phyloP scores from a whole-genome alignment of 64 coral and sea anemone genomes.

The Actinia equina region DNA sequence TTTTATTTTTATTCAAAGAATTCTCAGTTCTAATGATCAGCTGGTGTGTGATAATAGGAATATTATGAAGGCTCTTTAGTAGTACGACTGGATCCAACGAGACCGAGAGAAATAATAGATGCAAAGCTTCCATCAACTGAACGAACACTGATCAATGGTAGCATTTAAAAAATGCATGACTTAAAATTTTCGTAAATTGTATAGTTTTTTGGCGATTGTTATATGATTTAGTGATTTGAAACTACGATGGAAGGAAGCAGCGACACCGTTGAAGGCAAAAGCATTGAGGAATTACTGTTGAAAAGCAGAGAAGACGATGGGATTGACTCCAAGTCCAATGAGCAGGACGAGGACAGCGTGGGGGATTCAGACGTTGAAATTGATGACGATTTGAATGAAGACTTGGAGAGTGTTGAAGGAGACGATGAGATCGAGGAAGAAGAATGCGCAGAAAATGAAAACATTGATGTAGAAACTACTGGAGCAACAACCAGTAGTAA shows the following conservation, averaged over 20 bases:
- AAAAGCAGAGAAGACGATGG: neutral
- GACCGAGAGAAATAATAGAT: neutral
- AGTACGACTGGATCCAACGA: neutral
- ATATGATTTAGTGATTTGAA: neutral
- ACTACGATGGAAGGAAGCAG: neutral
- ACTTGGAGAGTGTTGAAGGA: conserved; percentile 30
- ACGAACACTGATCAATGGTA: neutral
- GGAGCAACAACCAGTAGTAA: neutral
- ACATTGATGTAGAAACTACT: conserved; percentile 11
- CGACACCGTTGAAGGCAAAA: neutral
- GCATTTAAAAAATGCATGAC: neutral
- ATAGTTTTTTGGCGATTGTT: neutral
- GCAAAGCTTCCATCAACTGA: neutral
- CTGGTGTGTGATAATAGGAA: neutral
- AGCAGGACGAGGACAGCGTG: neutral
- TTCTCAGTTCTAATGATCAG: neutral
- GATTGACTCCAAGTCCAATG: neutral
- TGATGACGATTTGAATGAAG: conserved; percentile 26
- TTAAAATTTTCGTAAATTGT: neutral
- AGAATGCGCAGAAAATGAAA: conserved; percentile 32
- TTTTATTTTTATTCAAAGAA: neutral
- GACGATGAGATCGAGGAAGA: conserved; percentile 25
- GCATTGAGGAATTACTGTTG: neutral
- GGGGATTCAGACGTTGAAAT: conserved; percentile 4
- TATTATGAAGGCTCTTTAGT: neutral